Evolutionary conservation across 2,888 invertebrate species (phyloP).

Genomic region (Perizoma flavofasciatum): DNA sequence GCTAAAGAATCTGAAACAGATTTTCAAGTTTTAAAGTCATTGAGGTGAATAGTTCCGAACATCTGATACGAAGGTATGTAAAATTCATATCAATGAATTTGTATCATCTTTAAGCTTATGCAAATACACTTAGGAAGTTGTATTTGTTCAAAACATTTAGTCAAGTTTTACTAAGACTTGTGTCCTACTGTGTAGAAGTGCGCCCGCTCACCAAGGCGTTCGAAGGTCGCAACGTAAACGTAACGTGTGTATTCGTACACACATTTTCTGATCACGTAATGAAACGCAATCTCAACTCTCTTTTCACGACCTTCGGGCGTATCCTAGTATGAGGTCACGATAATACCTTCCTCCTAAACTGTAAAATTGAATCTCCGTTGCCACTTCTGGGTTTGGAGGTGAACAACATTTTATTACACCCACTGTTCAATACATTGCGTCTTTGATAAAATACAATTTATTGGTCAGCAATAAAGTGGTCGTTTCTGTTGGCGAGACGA

Average conservation of each 20-base stretch:
- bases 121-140: constrained; percentile 6
- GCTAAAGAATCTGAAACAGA: no score
- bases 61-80: constrained; percentile 1
- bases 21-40: neutral
- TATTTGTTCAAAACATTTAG: constrained; percentile 7
- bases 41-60: constrained; percentile 2
- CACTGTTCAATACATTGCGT: neutral
- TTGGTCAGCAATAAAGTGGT: no score
- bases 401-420: constrained; percentile 1
- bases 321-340: constrained; percentile 34
- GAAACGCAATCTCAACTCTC: constrained; percentile 36
- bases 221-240: constrained; percentile 20
- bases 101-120: neutral
- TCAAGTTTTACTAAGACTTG: neutral
- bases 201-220: constrained; percentile 13
- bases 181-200: constrained; percentile 9
- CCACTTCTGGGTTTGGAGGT: neutral
- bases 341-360: constrained; percentile 16
- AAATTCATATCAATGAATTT: constrained; percentile 7
- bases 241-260: constrained; percentile 15
- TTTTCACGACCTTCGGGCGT: constrained; percentile 36
- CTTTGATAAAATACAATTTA: no score
- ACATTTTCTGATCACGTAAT: constrained; percentile 31
- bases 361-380: constrained; percentile 3
- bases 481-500: no score